Base-by-base conservation (phyloP, 2,113 vertebrate genomes). In the Neodon shergylaensis region DNA sequence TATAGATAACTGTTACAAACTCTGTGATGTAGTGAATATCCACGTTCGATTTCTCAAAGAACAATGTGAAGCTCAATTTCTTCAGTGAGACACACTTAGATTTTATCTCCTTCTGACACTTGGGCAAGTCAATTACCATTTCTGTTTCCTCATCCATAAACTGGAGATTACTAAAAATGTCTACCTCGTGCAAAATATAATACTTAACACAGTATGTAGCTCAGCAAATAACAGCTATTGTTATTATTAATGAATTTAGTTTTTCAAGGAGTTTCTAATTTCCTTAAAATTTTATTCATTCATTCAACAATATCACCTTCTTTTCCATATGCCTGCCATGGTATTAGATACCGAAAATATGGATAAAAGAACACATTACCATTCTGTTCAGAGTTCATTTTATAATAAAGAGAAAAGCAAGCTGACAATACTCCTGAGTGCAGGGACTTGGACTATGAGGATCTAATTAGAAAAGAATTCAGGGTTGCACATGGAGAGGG, bases 271-370 rank as follows among this genome's bases (percentile, higher is more conserved):
- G 7, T 61, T 84, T 61, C 77, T 61, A 87, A 76, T 84, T 89
- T 89, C 49, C 47, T 90, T 92, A 90, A 78, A 78, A 54, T 82
- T 76, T 52, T n/a, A 90, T 73, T 93, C 77, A 82, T 88, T 92
- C 24, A 88, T 73, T 39, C 10, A 65, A 47, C 42, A 94, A 87
- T 87, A 12, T 28, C 58, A 49, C 9, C 68, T 44, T 85, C 52
- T 8, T 88, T 94, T n/a, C 33, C 22, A 54, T 33, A 3, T 68
- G 8, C 4, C 13, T 31, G 3, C 36, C 42, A 42, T 9, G 3
- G 24, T 42, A 4, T 87, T 88, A 89, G 11, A 66, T 44, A 13
- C 52, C 91, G 26, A 88, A 86, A 54, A 86, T 54, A 85, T 5
- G 88, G 33, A 61, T 8, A 94, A 89, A 82, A 3, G 16, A 89